A percentile compares a stretch with the other conserved stretches of the same genome.
Conservation (phyloP, 2,888 invertebrate species). For the Periphyllus acericola region DNA sequence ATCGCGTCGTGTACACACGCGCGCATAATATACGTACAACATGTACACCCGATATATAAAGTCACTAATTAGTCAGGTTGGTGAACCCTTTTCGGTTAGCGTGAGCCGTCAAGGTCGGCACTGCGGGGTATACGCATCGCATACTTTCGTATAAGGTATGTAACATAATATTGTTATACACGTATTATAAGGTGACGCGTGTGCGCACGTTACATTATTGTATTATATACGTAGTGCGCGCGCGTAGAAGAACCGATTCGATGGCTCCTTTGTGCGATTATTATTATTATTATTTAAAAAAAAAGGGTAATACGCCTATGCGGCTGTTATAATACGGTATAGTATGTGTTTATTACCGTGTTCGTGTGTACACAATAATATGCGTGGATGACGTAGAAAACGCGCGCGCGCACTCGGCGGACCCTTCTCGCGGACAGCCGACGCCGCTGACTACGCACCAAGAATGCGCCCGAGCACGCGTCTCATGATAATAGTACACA, state of each 20-base stretch:
- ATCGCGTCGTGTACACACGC: background rate
- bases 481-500: too few species aligned
- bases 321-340: background rate
- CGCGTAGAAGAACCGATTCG: background rate
- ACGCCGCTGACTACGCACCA: background rate
- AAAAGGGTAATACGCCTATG: background rate
- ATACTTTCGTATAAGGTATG: slow-evolving; percentile 36
- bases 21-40: background rate
- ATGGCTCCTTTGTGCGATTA: slow-evolving; percentile 32
- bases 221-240: background rate
- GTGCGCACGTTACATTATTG: background rate
- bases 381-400: background rate
- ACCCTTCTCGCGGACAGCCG: background rate
- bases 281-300: slow-evolving; percentile 28
- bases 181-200: too few species aligned
- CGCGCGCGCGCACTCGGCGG: background rate
- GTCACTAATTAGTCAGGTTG: slow-evolving; percentile 50
- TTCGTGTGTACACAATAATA: background rate
- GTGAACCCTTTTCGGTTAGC: slow-evolving; percentile 41
- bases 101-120: slow-evolving; percentile 53
- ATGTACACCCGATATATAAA: background rate
- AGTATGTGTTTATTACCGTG: background rate
- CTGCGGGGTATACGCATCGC: slow-evolving; percentile 40
- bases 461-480: background rate
- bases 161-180: too few species aligned